A percentile compares a stretch with the other conserved stretches of the same genome.
These are phyloP conservation scores for Maccullochella peelii DNA, from an alignment of 2,113 vertebrate species.

Conservation along the genomic window DNA sequence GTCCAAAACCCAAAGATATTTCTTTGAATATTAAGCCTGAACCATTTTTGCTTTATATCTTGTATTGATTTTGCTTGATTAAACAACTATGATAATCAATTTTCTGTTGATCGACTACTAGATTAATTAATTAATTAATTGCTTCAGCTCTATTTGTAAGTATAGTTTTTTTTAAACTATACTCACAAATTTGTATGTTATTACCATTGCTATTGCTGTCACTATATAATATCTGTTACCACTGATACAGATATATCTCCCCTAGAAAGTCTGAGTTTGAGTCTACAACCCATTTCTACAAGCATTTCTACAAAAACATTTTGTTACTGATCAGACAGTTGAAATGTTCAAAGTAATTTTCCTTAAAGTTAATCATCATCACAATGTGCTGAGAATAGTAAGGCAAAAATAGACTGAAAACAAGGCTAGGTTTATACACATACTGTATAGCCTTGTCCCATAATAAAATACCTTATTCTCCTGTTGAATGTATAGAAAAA, in stretches of 20 bases:
- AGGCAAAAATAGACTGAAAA: not conserved
- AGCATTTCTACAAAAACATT: no score
- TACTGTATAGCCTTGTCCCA: not conserved
- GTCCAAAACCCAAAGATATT: not conserved
- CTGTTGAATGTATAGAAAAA: not conserved
- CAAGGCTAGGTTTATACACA: not conserved
- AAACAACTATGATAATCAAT: not conserved
- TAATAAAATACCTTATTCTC: not conserved
- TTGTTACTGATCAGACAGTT: not conserved
- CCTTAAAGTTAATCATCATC: slow-evolving; percentile 5
- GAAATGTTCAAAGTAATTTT: slow-evolving; percentile 15
- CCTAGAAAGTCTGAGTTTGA: no score
- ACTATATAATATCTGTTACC: not conserved
- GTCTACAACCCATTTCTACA: not conserved
- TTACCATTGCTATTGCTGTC: not conserved
- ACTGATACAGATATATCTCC: not conserved
- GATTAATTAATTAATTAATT: no score
- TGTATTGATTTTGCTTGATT: not conserved
- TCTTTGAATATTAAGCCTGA: no score
- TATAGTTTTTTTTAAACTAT: no score
- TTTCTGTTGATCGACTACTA: no score
- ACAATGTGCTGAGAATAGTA: not conserved
- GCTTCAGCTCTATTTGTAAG: no score
- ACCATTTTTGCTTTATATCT: no score
- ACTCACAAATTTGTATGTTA: not conserved